Conservation (phyloP, 2,797 vertebrate species). For the Xiphophorus birchmanni region DNA sequence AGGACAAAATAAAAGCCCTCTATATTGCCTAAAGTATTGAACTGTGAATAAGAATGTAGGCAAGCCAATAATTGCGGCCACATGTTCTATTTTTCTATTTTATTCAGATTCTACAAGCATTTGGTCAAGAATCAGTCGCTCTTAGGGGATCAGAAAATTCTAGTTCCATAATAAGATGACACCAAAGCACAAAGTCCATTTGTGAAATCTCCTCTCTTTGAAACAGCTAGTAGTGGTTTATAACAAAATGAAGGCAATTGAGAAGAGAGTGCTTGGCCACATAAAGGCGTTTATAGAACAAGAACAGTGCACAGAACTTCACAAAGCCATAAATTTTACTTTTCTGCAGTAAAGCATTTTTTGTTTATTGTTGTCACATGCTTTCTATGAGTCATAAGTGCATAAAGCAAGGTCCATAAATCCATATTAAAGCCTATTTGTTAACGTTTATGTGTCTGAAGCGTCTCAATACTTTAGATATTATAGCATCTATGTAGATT, state of each 20-base stretch:
- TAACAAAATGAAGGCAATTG: neutral
- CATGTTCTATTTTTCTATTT: neutral
- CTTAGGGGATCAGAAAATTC: neutral
- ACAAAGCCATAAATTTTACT: neutral
- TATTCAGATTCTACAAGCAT: neutral
- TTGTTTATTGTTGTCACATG: neutral
- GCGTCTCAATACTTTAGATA: neutral
- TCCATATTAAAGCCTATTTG: neutral
- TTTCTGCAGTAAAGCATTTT: neutral
- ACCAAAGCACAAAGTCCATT: neutral
- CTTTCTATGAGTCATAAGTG: neutral
- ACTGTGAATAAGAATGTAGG: neutral
- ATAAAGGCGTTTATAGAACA: neutral
- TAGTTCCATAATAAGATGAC: neutral
- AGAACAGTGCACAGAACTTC: neutral
- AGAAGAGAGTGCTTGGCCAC: neutral
- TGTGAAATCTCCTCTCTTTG: neutral
- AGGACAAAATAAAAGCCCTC: slow-evolving; percentile 55
- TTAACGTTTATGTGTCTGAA: neutral
- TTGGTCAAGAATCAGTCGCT: neutral
- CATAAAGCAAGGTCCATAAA: neutral
- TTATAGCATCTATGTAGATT: neutral
- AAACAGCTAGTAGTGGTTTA: neutral
- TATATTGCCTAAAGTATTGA: neutral
- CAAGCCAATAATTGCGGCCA: neutral